phyloP scores from a whole-genome alignment of 2,888 invertebrate genomes.

The Lepidocyrtoides sp. region DNA sequence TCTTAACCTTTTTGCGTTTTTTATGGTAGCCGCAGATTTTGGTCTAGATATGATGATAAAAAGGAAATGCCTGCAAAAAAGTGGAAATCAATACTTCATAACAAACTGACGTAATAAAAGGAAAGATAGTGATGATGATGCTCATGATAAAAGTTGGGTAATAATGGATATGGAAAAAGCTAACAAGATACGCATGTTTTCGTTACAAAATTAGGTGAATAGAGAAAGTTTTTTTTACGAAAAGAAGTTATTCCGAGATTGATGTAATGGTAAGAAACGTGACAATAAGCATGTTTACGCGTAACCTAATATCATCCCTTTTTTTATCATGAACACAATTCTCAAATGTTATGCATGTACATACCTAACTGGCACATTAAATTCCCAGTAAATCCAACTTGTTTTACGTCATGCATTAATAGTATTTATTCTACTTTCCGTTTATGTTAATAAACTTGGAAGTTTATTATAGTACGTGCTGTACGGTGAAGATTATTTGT shows the following conservation, averaged over 20 bases:
- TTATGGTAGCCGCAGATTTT: neutral
- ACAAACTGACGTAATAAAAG: neutral
- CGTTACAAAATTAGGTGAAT: neutral
- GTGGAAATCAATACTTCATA: conserved; percentile 19
- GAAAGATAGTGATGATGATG: neutral
- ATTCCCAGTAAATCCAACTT: no score
- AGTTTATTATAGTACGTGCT: no score
- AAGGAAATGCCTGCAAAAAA: conserved; percentile 2
- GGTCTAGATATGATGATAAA: neutral
- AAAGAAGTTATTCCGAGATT: neutral
- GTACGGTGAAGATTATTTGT: no score
- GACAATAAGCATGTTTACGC: neutral
- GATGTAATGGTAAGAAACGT: no score
- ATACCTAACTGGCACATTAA: neutral
- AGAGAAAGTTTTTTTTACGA: neutral
- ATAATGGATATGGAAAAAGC: neutral
- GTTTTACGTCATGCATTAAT: no score
- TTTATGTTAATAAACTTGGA: no score
- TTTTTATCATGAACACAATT: neutral
- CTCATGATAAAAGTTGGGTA: neutral
- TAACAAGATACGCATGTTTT: neutral
- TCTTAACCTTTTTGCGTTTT: neutral
- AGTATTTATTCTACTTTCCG: no score
- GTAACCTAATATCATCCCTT: neutral
- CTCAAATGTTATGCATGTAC: no score